Base-by-base conservation (phyloP, 2,888 invertebrate genomes). In the Polydrusus pterygomalis region DNA sequence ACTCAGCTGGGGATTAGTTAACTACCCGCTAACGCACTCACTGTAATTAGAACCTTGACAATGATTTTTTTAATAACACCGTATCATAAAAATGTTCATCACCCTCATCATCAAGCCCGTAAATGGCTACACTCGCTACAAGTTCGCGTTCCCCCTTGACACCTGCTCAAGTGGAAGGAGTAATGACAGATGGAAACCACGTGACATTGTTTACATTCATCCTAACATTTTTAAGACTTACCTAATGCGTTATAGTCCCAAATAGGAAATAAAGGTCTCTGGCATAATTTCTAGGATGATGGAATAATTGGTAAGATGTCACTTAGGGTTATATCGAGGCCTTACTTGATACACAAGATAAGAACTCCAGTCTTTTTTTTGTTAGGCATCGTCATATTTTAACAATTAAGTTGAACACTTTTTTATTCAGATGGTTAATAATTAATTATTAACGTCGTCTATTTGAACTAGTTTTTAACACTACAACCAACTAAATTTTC, bases 161-260 rank as follows among this genome's bases (percentile, higher is more conserved):
- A 34, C 7, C 34, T 34, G 9, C 34, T 34, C 20, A 1, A 34
- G 30, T 56, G 34, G 56, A 56, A 30, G 56, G 56, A 30, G 56
- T 2, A 56, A 56, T 34, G 56, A n/a, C 56, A 56, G 30, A 49
- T 15, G 15, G 20, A 20, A 68, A 63, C 51, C 70, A 40, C 49
- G 63, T 62, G 70, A 49, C 63, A 70, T 15, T 51, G 70, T 70
- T 62, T 63, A 63, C 51, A 54, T 10, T 60, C 51, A 54, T 10
- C 47, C 51, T 62, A 47, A 45, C 47, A 20, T n/a, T 25, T 25
- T 18, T 18, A 11, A 17, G 34, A 73, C 74, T 74, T 69, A 74
- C 74, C 74, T 74, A 30, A 68, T 69, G 20, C 34, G 40, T 72
- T 72, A 72, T 56, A 58, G 54, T 72, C 72, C 72, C 65, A 34